Conservation (phyloP, 2,797 vertebrate genomes). For the Australoheros facetus region DNA sequence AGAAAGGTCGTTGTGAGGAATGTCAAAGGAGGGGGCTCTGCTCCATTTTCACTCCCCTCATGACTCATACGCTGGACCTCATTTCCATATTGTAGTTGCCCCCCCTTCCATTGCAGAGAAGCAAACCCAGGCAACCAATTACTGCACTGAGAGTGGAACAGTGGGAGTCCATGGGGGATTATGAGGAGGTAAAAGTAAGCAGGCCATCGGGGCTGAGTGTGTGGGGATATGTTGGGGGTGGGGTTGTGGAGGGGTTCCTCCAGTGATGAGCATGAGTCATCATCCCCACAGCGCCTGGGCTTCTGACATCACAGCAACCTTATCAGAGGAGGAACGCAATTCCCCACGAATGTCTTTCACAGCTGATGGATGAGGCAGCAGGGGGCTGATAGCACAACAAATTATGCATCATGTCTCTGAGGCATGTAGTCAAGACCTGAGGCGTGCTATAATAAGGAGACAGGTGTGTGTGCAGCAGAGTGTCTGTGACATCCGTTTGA, state of each 20-base stretch:
- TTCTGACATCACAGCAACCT: conserved; percentile 63
- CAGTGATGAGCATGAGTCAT: conserved; percentile 64
- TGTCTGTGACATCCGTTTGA: conserved; percentile 15
- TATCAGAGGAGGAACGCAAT: conserved; percentile 50
- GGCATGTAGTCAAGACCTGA: conserved; percentile 28
- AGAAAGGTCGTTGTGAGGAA: conserved; percentile 12
- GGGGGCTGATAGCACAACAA: conserved; percentile 12
- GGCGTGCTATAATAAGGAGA: conserved; percentile 28
- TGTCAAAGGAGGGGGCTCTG: conserved; percentile 19
- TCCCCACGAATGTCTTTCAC: conserved; percentile 55
- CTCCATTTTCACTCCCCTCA: neutral
- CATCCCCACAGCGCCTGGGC: conserved; percentile 43
- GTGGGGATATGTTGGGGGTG: conserved; percentile 1
- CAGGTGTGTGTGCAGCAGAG: conserved; percentile 23
- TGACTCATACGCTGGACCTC: conserved; percentile 62
- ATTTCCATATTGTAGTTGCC: conserved; percentile 43
- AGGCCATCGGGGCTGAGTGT: conserved; percentile 26
- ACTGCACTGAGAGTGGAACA: conserved; percentile 14
- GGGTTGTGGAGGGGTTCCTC: conserved; percentile 23
- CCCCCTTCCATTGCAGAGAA: neutral
- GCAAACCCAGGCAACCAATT: conserved; percentile 49
- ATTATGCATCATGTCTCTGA: conserved; percentile 27
- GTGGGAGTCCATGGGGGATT: conserved; percentile 24
- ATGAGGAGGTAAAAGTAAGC: conserved; percentile 34
- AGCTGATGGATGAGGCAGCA: conserved; percentile 24